A percentile compares a stretch with the other conserved stretches of the same genome.
Evolutionary conservation across 2,888 invertebrate species (phyloP).

Genomic region (Saturnia pavonia): DNA sequence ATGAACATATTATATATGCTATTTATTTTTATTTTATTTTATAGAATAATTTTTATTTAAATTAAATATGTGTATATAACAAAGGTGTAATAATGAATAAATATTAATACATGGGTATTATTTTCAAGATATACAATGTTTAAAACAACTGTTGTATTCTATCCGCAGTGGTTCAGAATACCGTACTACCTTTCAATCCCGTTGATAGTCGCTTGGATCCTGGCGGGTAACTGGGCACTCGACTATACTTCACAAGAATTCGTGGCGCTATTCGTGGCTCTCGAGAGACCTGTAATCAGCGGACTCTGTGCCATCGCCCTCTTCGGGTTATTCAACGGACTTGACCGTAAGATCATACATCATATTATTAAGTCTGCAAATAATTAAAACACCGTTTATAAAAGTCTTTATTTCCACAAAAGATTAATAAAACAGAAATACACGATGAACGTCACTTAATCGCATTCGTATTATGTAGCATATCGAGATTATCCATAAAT

Average conservation of each 20-base stretch:
- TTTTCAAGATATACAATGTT: not conserved
- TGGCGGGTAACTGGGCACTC: slow-evolving; percentile 43
- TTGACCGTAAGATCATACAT: slow-evolving; percentile 27
- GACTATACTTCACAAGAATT: slow-evolving; percentile 25
- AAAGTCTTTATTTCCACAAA: too few relatives aligned
- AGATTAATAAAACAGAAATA: too few relatives aligned
- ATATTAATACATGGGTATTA: too few relatives aligned
- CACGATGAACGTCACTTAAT: not conserved
- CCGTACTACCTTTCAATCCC: slow-evolving; percentile 34
- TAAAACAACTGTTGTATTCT: not conserved
- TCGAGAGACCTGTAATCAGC: slow-evolving; percentile 16
- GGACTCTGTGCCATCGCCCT: slow-evolving; percentile 23
- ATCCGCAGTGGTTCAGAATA: slow-evolving; percentile 36
- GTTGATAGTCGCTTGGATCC: slow-evolving; percentile 38
- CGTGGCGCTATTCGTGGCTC: slow-evolving; percentile 16
- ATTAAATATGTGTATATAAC: too few relatives aligned
- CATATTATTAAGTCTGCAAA: not conserved
- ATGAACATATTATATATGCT: too few relatives aligned
- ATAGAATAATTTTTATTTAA: too few relatives aligned
- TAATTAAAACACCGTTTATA: not conserved
- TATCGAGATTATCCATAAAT: too few relatives aligned
- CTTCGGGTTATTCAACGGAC: slow-evolving; percentile 33
- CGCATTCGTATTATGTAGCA: too few relatives aligned
- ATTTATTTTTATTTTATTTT: too few relatives aligned
- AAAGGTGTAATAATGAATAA: too few relatives aligned